Base-by-base conservation (phyloP, 2,797 vertebrate species). In the Bucorvus abyssinicus region DNA sequence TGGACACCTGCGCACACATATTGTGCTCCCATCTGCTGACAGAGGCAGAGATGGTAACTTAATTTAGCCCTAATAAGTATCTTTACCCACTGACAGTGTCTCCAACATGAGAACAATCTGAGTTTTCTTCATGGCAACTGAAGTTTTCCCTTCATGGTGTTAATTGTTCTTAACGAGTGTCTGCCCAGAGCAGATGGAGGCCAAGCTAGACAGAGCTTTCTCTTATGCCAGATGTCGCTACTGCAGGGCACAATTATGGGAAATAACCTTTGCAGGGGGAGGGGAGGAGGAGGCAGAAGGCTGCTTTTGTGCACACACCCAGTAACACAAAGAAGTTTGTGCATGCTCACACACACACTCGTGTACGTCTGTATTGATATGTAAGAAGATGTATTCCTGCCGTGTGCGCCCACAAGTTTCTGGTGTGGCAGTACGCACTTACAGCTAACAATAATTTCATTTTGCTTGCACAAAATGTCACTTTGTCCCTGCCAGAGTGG, bases 1-100 rank as follows among this genome's bases (percentile, higher is more conserved):
- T 0, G 0, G 44, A 23, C 0, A 8, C 18, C n/a, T 19, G 13
- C 3, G 11, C 30, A 26, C 5, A 40, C 42, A 42, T 8, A 6
- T 53, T 22, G n/a, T 22, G 36, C 45, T 84, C 18, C 47, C 26
- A 47, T 21, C 36, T 2, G 5, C 19, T 6, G 60, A 44, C 17
- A 69, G 55, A 60, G 2, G 3, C 36, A 30, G 20, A 7, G 52
- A 45, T 23, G 20, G 9, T 2, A 3, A 56, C n/a, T 56, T 63
- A 27, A 6, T 30, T 67, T n/a, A 52, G 56, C n/a, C 44, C 67
- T 55, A 65, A 4, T 56, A 60, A 61, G 36, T 22, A 38, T 30
- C 53, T 81, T 86, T 69, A 73, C 14, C 61, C 40, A 22, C 26
- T 77, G 40, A 34, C 11, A 49, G 26, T 1, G 6, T 20, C 71